Evolutionary conservation across 2,797 vertebrate species (phyloP).

Genomic region (Lates japonicus): DNA sequence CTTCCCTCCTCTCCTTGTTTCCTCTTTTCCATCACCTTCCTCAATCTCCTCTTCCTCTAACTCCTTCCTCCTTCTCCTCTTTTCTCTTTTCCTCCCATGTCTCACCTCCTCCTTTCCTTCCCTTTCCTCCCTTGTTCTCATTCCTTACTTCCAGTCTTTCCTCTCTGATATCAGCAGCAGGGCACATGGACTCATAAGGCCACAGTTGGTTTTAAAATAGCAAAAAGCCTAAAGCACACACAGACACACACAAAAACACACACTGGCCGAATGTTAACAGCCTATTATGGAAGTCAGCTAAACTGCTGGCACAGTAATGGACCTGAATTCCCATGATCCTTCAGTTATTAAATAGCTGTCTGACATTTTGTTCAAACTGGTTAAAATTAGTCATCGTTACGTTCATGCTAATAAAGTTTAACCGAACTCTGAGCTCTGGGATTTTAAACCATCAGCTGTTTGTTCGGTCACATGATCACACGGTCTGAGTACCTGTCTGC

Average conservation of each 20-base stretch:
- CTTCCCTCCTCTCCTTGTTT: no score
- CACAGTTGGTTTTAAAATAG: slow-evolving; percentile 52
- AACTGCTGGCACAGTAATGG: not conserved
- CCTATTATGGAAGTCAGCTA: slow-evolving; percentile 51
- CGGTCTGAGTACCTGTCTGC: slow-evolving; percentile 81
- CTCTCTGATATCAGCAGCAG: slow-evolving; percentile 29
- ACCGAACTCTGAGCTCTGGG: not conserved
- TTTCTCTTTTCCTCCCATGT: not conserved
- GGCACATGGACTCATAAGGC: slow-evolving; percentile 36
- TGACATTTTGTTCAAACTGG: slow-evolving; percentile 9
- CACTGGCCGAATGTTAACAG: not conserved
- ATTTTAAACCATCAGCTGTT: not conserved
- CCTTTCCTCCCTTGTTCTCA: not conserved
- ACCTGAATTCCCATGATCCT: slow-evolving; percentile 39
- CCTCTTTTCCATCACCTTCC: no score
- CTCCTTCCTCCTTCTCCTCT: not conserved
- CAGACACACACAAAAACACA: slow-evolving; percentile 1
- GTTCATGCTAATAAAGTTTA: not conserved
- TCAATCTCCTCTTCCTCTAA: no score
- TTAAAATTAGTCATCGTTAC: not conserved
- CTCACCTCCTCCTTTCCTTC: not conserved
- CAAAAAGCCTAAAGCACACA: slow-evolving; percentile 27
- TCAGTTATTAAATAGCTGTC: slow-evolving; percentile 20
- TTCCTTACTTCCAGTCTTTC: not conserved
- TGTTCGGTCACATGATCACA: not conserved